phyloP scores from a whole-genome alignment of 2,113 vertebrate species.

The Tretioscincus oriximinensis region DNA sequence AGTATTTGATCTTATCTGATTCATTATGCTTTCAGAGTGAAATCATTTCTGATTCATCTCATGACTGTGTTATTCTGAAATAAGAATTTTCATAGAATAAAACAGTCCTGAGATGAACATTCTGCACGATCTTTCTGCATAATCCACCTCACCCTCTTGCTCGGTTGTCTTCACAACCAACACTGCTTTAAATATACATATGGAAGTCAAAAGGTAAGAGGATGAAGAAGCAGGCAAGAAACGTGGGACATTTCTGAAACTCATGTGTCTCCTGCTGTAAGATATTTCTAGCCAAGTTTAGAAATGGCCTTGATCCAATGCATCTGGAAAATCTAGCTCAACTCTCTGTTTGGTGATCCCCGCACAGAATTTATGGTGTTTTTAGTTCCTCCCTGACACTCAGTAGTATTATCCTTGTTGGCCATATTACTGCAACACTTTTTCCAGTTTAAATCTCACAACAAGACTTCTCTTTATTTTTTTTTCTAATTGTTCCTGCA shows the following conservation, averaged over 20 bases:
- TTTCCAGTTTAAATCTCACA: background rate
- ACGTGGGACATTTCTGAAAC: background rate
- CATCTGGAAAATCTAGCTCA: slow-evolving; percentile 19
- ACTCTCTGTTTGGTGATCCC: background rate
- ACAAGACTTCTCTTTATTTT: background rate
- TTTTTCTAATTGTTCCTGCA: slow-evolving; percentile 25
- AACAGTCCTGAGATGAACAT: too few relatives aligned
- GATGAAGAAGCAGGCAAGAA: slow-evolving; percentile 17
- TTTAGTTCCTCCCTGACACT: background rate
- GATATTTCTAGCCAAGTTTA: background rate
- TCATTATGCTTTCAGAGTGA: background rate
- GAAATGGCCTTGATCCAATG: background rate
- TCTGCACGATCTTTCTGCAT: background rate
- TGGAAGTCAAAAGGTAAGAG: background rate
- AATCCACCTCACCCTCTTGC: background rate
- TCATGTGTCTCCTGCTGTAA: background rate
- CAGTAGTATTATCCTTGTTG: slow-evolving; percentile 8
- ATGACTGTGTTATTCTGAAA: background rate
- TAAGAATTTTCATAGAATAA: too few relatives aligned
- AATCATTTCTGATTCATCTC: too few relatives aligned
- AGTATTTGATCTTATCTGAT: background rate
- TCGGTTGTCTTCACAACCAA: background rate
- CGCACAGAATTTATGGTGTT: slow-evolving; percentile 1
- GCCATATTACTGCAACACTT: slow-evolving; percentile 19
- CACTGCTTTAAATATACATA: slow-evolving; percentile 14